Evolutionary conservation across 2,888 invertebrate species (phyloP).

Genomic region (Imbricaverruca yamaguchii): DNA sequence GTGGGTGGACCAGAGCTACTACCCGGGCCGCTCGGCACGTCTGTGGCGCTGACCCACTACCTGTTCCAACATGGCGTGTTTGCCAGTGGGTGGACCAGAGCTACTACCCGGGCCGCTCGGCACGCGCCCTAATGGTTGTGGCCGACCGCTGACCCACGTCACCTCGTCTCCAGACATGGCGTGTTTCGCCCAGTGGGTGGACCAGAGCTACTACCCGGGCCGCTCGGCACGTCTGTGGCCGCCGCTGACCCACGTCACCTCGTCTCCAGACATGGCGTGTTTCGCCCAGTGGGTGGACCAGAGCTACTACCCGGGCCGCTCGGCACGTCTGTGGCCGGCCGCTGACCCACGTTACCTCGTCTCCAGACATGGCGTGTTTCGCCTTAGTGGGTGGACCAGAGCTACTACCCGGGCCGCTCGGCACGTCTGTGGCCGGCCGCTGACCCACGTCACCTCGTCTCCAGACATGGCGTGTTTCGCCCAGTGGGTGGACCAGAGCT

Average conservation of each 20-base stretch:
- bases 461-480: slow-evolving; percentile 15
- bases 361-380: slow-evolving; percentile 16
- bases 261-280: slow-evolving; percentile 18
- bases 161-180: slow-evolving; percentile 39
- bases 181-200: slow-evolving; percentile 21
- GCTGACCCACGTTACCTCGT: slow-evolving; percentile 61
- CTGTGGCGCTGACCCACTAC: slow-evolving; percentile 78
- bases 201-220: slow-evolving; percentile 55
- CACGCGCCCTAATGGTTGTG: slow-evolving; percentile 47
- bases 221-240: slow-evolving; percentile 57
- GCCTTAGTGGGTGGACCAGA: slow-evolving; percentile 38
- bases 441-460: slow-evolving; percentile 62
- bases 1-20: slow-evolving; percentile 45
- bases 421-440: slow-evolving; percentile 70
- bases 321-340: slow-evolving; percentile 37
- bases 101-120: slow-evolving; percentile 57
- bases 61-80: slow-evolving; percentile 36
- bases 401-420: slow-evolving; percentile 48
- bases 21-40: slow-evolving; percentile 54
- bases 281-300: slow-evolving; percentile 36
- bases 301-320: slow-evolving; percentile 58
- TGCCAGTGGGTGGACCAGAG: slow-evolving; percentile 39
- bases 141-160: slow-evolving; percentile 84
- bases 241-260: slow-evolving; percentile 76
- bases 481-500: slow-evolving; percentile 41